Conservation (phyloP, 2,113 vertebrate species). For the Austrofundulus limnaeus region DNA sequence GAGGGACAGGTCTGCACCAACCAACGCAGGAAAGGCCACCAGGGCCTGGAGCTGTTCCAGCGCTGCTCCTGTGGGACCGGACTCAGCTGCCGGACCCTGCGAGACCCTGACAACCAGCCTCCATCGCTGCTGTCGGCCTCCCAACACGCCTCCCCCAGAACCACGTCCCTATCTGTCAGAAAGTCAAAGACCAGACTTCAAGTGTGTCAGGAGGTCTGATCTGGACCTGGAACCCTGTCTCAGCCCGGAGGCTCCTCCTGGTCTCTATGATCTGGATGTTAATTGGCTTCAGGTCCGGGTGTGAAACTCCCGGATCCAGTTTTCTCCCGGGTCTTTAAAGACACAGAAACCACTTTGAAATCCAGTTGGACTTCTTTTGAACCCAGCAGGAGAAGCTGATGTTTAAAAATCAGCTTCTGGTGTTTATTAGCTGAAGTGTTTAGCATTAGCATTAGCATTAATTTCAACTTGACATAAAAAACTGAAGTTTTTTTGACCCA, state of each 20-base stretch:
- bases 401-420: not conserved
- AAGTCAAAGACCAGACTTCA: slow-evolving; percentile 88
- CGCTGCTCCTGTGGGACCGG: slow-evolving; percentile 88
- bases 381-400: not conserved
- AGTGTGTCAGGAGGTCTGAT: slow-evolving; percentile 80
- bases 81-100: slow-evolving; percentile 81
- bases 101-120: slow-evolving; percentile 1
- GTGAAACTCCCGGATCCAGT: slow-evolving; percentile 38
- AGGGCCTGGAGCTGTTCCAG: slow-evolving; percentile 91
- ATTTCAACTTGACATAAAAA: no score
- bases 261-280: slow-evolving; percentile 24
- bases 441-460: no score
- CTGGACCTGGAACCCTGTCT: no score
- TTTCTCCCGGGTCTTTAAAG: slow-evolving; percentile 46
- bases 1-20: slow-evolving; percentile 92
- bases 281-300: slow-evolving; percentile 49
- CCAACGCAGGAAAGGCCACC: slow-evolving; percentile 84
- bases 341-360: slow-evolving; percentile 44
- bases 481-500: no score
- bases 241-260: no score
- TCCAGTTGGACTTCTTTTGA: slow-evolving; percentile 39
- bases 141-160: slow-evolving; percentile 1
- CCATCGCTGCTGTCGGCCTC: not conserved
- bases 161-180: no score
- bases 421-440: not conserved